These are phyloP conservation scores for Lucinisca nassula DNA, from an alignment of 2,888 invertebrate species.

Conservation along the genomic window DNA sequence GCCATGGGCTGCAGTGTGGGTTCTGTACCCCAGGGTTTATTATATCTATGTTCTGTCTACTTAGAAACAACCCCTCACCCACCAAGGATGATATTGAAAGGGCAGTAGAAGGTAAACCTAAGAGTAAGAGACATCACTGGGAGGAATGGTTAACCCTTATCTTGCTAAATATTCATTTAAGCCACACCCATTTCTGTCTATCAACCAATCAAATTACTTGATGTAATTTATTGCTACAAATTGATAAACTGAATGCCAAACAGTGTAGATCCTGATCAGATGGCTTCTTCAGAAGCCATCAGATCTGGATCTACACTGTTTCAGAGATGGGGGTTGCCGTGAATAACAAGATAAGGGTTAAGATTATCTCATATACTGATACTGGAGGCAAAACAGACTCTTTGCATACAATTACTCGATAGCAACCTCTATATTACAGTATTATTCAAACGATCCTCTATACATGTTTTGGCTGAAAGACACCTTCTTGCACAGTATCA, in stretches of 20 bases:
- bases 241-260: no score
- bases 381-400: not conserved
- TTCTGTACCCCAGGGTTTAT: conserved; percentile 75
- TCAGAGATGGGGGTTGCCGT: no score
- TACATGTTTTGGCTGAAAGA: not conserved
- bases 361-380: not conserved
- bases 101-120: conserved; percentile 64
- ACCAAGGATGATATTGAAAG: conserved; percentile 63
- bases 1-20: conserved; percentile 74
- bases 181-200: no score
- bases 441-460: not conserved
- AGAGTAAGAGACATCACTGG: not conserved
- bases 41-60: conserved; percentile 71
- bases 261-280: no score
- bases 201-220: no score
- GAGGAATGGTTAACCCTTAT: no score
- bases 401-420: not conserved
- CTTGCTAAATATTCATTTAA: no score
- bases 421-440: not conserved
- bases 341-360: no score
- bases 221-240: no score
- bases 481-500: not conserved
- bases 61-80: conserved; percentile 68
- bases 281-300: no score
- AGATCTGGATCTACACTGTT: no score